Evolutionary conservation across 2,113 vertebrate species (phyloP).

Genomic region (Sylvicapra grimmia): DNA sequence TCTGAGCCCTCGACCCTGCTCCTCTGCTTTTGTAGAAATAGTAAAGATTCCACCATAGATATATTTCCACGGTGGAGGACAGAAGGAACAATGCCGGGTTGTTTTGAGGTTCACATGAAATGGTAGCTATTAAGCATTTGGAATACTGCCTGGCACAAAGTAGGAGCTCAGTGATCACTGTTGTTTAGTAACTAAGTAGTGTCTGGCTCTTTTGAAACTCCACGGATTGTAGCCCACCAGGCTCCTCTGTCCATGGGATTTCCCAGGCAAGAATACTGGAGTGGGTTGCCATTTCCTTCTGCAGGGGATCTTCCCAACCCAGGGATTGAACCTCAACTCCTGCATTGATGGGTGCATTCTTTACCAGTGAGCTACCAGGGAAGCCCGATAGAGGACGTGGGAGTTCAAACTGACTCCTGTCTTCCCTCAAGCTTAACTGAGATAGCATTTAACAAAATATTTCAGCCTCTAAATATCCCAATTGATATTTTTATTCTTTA

Average conservation of each 20-base stretch:
- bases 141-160: neutral
- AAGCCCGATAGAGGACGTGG: neutral
- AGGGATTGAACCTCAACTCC: neutral
- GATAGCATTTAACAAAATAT: neutral
- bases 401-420: neutral
- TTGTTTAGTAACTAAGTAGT: neutral
- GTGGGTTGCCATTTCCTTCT: neutral
- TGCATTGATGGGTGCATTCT: neutral
- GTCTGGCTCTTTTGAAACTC: neutral
- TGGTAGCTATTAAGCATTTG: neutral
- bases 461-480: neutral
- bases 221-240: neutral
- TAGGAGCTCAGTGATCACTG: neutral
- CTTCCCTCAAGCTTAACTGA: neutral
- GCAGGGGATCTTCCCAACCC: neutral
- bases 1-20: neutral
- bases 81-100: neutral
- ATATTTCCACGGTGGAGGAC: neutral
- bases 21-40: neutral
- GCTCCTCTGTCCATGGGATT: neutral
- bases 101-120: neutral
- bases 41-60: neutral
- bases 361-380: neutral
- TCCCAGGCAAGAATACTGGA: neutral
- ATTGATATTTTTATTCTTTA: neutral